Base-by-base conservation (phyloP, 2,113 vertebrate species). In the Pimephales promelas region DNA sequence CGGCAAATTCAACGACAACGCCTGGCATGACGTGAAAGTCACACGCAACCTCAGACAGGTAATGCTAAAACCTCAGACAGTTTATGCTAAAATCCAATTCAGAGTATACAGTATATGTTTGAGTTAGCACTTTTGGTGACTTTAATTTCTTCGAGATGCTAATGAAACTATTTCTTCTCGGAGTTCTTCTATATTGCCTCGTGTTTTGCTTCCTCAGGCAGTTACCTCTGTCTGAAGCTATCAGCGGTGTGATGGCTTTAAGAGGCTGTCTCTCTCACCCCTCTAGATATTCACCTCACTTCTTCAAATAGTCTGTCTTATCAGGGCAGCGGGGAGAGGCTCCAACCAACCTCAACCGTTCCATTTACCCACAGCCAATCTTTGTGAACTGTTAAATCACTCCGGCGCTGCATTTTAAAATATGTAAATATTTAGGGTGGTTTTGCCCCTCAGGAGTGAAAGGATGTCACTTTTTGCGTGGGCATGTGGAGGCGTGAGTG, bases 21-120 rank as follows among this genome's bases (percentile, higher is more conserved):
- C 95, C 0, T 99, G 98, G 98, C 98, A 99, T 0, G 97, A 99
- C 43, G 98, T 99, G 91, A 99, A 99, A 94, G 98, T 99, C 92
- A 98, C 97, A 0, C 97, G 98, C 86, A 99, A 99, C 94, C 95
- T 99, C 62, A 96, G 98, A 85, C 98, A 99, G 98, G 98, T 99
- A 97, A 96, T 93, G 91, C 88, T 90, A 89, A 85, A 89, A 49
- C 31, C 20, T 20, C 86, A 28, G 26, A 36, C 43, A 40, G 57
- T 22, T 36, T 16, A 28, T 34, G 5, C 11, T 56, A 22, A 24
- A 24, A 5, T 16, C 2, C 40, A 54, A 49, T 28, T 61, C 36
- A 45, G 34, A 61, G 36, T 24, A 28, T 28, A 28, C 47, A 13
- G 20, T 47, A 24, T 62, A 52, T 54, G 40, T 47, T 66, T 49